A percentile compares a stretch with the other conserved stretches of the same genome.
Evolutionary conservation across 2,797 vertebrate genomes (phyloP).

Genomic region (Echiichthys vipera): DNA sequence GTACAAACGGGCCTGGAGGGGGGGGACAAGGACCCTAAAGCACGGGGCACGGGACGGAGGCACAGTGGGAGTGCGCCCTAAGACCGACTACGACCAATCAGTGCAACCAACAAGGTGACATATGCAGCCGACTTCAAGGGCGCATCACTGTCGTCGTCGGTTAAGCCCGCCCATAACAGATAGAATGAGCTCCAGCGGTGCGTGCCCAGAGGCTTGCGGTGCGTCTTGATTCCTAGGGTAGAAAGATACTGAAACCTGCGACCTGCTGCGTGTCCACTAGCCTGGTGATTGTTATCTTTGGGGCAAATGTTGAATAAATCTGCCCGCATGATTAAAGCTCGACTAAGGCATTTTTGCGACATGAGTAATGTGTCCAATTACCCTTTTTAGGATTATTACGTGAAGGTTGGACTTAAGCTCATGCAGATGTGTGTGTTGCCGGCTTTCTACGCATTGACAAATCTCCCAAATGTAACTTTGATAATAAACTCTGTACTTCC

Average conservation of each 20-base stretch:
- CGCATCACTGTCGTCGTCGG: too few relatives aligned
- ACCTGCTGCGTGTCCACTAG: constrained; percentile 12
- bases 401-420: constrained; percentile 1
- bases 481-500: background rate
- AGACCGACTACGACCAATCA: too few relatives aligned
- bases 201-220: too few relatives aligned
- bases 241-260: constrained; percentile 16
- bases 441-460: background rate
- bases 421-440: constrained; percentile 18
- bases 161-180: too few relatives aligned
- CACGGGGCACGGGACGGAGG: too few relatives aligned
- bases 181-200: too few relatives aligned
- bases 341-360: constrained; percentile 54
- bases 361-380: constrained; percentile 56
- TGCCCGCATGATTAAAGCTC: constrained; percentile 45
- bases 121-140: too few relatives aligned
- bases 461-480: background rate
- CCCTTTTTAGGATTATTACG: constrained; percentile 30
- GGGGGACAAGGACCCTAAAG: too few relatives aligned
- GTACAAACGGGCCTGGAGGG: too few relatives aligned
- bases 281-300: constrained; percentile 54
- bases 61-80: too few relatives aligned
- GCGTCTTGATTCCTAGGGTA: too few relatives aligned
- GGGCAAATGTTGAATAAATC: constrained; percentile 57
- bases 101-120: too few relatives aligned